Percentiles rank a stretch among this genome's conserved stretches.
Evolutionary conservation across 2,888 invertebrate genomes (phyloP).

Genomic region (Lomographa bimaculata): DNA sequence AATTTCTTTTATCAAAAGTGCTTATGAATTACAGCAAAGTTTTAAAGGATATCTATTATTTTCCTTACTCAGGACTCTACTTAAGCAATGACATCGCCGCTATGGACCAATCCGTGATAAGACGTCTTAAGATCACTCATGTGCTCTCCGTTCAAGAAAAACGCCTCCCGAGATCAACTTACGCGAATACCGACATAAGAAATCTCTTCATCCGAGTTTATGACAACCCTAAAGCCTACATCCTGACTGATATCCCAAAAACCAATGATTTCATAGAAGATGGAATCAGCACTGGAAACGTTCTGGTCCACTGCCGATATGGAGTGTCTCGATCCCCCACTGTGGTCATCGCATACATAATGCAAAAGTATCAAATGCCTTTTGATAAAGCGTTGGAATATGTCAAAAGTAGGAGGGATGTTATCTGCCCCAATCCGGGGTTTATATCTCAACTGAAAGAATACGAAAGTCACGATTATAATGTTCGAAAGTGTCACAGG

Average conservation of each 20-base stretch:
- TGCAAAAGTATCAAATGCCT: slow-evolving; percentile 92
- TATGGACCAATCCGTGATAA: slow-evolving; percentile 39
- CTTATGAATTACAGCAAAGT: too few relatives aligned
- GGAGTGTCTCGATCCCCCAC: slow-evolving; percentile 98
- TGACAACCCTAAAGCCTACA: slow-evolving; percentile 69
- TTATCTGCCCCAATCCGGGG: slow-evolving; percentile 97
- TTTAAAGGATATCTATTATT: slow-evolving; percentile 1
- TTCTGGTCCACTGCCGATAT: slow-evolving; percentile 97
- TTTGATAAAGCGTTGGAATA: slow-evolving; percentile 94
- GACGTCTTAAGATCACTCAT: slow-evolving; percentile 47
- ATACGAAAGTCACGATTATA: slow-evolving; percentile 63
- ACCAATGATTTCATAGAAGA: slow-evolving; percentile 76
- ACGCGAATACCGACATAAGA: slow-evolving; percentile 36
- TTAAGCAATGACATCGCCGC: slow-evolving; percentile 50
- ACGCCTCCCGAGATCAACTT: slow-evolving; percentile 22
- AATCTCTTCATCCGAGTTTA: slow-evolving; percentile 76
- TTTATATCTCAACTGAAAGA: slow-evolving; percentile 96
- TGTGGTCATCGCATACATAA: slow-evolving; percentile 96
- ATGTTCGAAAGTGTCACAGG: too few relatives aligned
- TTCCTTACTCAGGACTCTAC: slow-evolving; percentile 40
- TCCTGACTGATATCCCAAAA: slow-evolving; percentile 76
- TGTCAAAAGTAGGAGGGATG: slow-evolving; percentile 92
- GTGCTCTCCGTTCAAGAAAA: slow-evolving; percentile 48
- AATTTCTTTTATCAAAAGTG: too few relatives aligned
- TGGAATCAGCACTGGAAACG: slow-evolving; percentile 85